Base-by-base conservation (phyloP, 92 coral and sea anemone genomes). In the Palythoa caribaeorum region DNA sequence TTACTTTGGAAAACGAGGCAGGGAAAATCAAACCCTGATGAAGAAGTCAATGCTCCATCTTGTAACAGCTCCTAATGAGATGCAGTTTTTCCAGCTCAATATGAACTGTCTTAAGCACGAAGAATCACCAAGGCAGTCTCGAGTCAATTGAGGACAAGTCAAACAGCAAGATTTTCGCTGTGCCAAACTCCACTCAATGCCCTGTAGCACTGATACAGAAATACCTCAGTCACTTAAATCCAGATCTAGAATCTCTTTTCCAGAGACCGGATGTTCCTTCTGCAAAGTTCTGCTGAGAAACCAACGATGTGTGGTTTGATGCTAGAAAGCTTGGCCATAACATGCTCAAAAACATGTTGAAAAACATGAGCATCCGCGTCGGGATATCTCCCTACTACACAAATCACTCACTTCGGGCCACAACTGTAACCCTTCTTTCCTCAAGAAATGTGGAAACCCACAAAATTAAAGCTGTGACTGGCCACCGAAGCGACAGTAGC, bases 31-130 rank as follows among this genome's bases (percentile, higher is more conserved):
- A 77, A 48, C 75, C 59, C 15, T 20, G 1, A 79, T 87, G 89
- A 91, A 91, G 85, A 91, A 91, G 75, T 91, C 93, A 55, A 88
- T 87, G 90, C 87, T 92, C 10, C 89, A 75, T 20, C 87, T 89
- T 17, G 72, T 60, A 1, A 48, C 13, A 3, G 38, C 79, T 21
- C 72, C 88, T 21, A 5, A 75, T 1, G 92, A 89, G 1, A 77
- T 53, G 16, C 76, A 83, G 21, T 83, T 38, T 19, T 89, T 73
- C 71, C 88, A 90, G 73, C 57, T 87, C 37, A 90, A 90, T 52
- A 87, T 44, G 73, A 2, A 40, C 84, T 8, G 84, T 87, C 20
- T 87, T 90, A 9, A 37, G 75, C 37, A 66, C 60, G 44, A 87
- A 90, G 19, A 87, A 86, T 54, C 93, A 90, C 87, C 38, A 87